A percentile compares a stretch with the other conserved stretches of the same genome.
These are phyloP conservation scores for Pandemis heparana DNA, from an alignment of 2,888 invertebrate species.

Conservation along the genomic window DNA sequence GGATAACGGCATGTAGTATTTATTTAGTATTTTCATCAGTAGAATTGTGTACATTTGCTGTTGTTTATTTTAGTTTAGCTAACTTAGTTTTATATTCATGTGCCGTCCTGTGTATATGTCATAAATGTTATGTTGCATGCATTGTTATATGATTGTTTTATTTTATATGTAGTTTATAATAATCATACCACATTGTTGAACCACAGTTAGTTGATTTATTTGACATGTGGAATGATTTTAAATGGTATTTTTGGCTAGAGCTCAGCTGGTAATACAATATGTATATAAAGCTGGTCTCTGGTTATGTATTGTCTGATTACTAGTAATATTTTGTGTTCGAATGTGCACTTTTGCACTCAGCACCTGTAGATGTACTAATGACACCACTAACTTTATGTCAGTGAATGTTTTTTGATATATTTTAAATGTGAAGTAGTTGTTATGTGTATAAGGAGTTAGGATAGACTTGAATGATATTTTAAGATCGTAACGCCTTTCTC, in stretches of 20 bases:
- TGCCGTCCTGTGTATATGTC: slow-evolving; percentile 47
- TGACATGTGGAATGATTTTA: slow-evolving; percentile 26
- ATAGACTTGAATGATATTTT: not conserved
- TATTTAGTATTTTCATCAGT: slow-evolving; percentile 9
- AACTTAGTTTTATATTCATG: slow-evolving; percentile 47
- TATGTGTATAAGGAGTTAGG: not conserved
- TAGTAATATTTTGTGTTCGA: slow-evolving; percentile 47
- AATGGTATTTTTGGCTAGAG: not conserved
- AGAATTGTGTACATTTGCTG: slow-evolving; percentile 10
- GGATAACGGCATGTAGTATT: slow-evolving; percentile 14
- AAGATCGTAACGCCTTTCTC: not conserved
- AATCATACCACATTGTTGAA: slow-evolving; percentile 22
- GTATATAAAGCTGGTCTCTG: slow-evolving; percentile 23
- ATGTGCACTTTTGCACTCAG: slow-evolving; percentile 67
- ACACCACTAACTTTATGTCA: slow-evolving; percentile 66
- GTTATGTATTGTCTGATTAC: slow-evolving; percentile 15
- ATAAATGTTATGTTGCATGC: slow-evolving; percentile 69
- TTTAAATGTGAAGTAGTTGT: not conserved
- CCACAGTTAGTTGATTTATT: not conserved
- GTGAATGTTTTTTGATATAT: slow-evolving; percentile 46
- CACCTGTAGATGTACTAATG: slow-evolving; percentile 74
- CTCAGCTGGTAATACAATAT: slow-evolving; percentile 6
- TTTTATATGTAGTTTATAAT: slow-evolving; percentile 15
- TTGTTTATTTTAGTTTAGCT: slow-evolving; percentile 43
- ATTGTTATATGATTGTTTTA: slow-evolving; percentile 52